Evolutionary conservation across 2,113 vertebrate species (phyloP).

Genomic region (Nothobranchius kuhntae): DNA sequence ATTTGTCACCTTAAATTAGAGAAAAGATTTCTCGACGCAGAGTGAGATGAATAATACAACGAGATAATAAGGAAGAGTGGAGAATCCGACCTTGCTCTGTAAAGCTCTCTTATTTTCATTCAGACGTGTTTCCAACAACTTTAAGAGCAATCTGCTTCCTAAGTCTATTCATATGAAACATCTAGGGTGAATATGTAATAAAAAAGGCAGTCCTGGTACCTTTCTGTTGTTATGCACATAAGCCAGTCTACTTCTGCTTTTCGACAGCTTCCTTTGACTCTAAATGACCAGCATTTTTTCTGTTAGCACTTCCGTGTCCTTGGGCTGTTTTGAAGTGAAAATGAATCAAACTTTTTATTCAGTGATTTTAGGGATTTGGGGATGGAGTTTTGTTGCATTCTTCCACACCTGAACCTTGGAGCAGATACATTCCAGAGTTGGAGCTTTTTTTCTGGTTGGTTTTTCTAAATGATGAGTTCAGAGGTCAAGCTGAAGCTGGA

Average conservation of each 20-base stretch:
- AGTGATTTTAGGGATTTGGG: not conserved
- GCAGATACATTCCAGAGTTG: too few species aligned
- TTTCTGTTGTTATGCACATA: constrained; percentile 21
- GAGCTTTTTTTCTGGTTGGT: too few species aligned
- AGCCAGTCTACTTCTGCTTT: constrained; percentile 66
- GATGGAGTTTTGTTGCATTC: not conserved
- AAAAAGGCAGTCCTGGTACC: not conserved
- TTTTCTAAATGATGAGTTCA: too few species aligned
- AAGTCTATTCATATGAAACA: not conserved
- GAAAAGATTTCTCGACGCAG: constrained; percentile 33
- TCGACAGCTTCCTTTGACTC: constrained; percentile 57
- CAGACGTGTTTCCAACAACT: not conserved
- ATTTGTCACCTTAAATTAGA: constrained; percentile 46
- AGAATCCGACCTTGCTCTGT: not conserved
- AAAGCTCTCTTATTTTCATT: constrained; percentile 11
- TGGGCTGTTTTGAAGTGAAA: constrained; percentile 22
- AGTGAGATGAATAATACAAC: constrained; percentile 7
- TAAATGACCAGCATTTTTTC: constrained; percentile 18
- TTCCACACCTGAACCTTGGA: too few species aligned
- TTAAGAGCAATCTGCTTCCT: not conserved
- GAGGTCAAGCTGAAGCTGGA: not conserved
- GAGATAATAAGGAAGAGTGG: not conserved
- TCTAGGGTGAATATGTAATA: constrained; percentile 14
- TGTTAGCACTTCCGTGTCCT: constrained; percentile 57
- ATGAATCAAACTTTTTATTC: not conserved